Base-by-base conservation (phyloP, 1,140 invertebrate genomes). In the Idris sp. region DNA sequence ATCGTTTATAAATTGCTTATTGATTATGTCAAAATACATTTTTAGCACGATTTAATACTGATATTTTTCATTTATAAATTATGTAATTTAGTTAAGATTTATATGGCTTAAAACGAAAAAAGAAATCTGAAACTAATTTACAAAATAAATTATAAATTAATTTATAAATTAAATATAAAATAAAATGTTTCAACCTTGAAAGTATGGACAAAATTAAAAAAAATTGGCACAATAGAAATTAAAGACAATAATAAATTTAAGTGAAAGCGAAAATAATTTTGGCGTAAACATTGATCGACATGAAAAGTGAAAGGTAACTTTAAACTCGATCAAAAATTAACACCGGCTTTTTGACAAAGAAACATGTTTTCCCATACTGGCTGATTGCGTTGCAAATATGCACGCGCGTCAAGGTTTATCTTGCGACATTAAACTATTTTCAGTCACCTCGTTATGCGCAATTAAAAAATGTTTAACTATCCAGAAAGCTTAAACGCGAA, bases 241-340 rank as follows among this genome's bases (percentile, higher is more conserved):
- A 10, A 10, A 22, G 15, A 44, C 7, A 44, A 44, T 2, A 15
- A 30, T 25, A 41, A 25, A 22, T 11, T 16, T 31, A 53, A 7
- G 51, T 30, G 38, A 41, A 56, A 56, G 51, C 26, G 38, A 56
- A 56, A 56, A 56, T 41, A 30, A 54, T 41, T 56, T 56, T 56
- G 36, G 51, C 16, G 10, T 15, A 54, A 41, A 54, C 14, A 56
- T 35, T 49, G 6, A 35, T 25, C 16, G 16, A 22, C 3, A 28
- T 26, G 26, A 56, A 56, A 56, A 56, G 51, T 31, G 38, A 56
- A 56, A 56, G 36, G 51, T 35, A 22, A 43, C n/a, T n/a, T n/a
- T n/a, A n/a, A n/a, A n/a, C 11, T 14, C 9, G 36, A 53, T 25
- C 6, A 28, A 41, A 43, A 25, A 30, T 56, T 43, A 19, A 10